Conservation (phyloP, 2,797 vertebrate species). For the Pachyuromys duprasi region DNA sequence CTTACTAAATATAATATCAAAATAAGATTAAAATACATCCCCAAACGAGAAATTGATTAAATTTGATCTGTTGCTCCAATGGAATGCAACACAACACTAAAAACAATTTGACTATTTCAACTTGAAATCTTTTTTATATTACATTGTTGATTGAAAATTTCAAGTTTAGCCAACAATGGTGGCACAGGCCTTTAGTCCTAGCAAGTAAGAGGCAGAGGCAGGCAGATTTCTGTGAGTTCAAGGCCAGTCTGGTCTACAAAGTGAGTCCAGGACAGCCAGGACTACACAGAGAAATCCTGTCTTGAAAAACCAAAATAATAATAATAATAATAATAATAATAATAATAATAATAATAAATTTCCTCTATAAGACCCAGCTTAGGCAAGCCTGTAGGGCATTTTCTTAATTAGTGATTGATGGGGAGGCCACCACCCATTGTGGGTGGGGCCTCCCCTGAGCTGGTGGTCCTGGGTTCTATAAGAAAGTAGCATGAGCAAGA, state of each 20-base stretch:
- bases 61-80: not conserved
- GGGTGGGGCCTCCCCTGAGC: not conserved
- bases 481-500: not conserved
- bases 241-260: not conserved
- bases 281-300: not conserved
- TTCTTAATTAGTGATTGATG: not conserved
- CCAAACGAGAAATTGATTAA: slow-evolving; percentile 10
- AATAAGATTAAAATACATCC: slow-evolving; percentile 52
- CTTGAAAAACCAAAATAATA: not conserved
- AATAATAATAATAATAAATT: too few relatives aligned
- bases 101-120: slow-evolving; percentile 37
- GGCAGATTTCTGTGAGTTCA: not conserved
- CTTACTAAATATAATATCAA: slow-evolving; percentile 32
- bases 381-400: not conserved
- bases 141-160: slow-evolving; percentile 39
- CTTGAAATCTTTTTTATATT: slow-evolving; percentile 7
- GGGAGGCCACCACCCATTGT: not conserved
- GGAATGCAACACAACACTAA: slow-evolving; percentile 1
- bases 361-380: not conserved
- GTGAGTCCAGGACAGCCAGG: not conserved
- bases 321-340: too few relatives aligned
- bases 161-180: not conserved
- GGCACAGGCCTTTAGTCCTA: not conserved
- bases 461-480: not conserved
- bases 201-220: not conserved